Conservation (phyloP, 2,113 vertebrate species). For the Ammodramus savannarum region DNA sequence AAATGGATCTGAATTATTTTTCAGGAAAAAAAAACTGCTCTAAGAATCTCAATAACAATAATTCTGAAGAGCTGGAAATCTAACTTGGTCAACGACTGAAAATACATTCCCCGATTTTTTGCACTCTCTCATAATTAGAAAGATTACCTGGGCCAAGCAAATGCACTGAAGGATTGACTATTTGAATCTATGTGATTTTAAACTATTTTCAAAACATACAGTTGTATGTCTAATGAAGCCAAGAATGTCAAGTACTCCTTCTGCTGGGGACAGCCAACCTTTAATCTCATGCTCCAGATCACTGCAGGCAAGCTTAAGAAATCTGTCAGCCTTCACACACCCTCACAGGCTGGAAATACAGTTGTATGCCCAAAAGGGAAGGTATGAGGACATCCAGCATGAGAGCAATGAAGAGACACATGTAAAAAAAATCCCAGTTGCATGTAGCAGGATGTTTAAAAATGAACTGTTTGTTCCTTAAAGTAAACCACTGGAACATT, state of each 20-base stretch:
- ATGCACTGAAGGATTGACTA: not conserved
- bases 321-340: not conserved
- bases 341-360: not conserved
- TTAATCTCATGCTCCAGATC: not conserved
- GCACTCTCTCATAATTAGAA: not conserved
- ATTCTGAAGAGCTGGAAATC: not conserved
- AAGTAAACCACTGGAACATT: slow-evolving; percentile 36
- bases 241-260: not conserved
- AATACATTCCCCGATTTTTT: not conserved
- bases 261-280: not conserved
- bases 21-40: not conserved
- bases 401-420: not conserved
- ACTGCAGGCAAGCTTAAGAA: not conserved
- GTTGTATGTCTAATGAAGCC: not conserved
- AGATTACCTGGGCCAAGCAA: not conserved
- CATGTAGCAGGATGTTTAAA: slow-evolving; percentile 51
- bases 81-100: not conserved
- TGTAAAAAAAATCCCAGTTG: not conserved
- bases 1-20: not conserved
- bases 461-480: slow-evolving; percentile 31
- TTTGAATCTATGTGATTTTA: not conserved
- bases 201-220: not conserved
- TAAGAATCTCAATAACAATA: not conserved
- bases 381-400: not conserved
- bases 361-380: not conserved